These are phyloP conservation scores for Diorhabda carinulata DNA, from an alignment of 1,140 invertebrate species.

Conservation along the genomic window DNA sequence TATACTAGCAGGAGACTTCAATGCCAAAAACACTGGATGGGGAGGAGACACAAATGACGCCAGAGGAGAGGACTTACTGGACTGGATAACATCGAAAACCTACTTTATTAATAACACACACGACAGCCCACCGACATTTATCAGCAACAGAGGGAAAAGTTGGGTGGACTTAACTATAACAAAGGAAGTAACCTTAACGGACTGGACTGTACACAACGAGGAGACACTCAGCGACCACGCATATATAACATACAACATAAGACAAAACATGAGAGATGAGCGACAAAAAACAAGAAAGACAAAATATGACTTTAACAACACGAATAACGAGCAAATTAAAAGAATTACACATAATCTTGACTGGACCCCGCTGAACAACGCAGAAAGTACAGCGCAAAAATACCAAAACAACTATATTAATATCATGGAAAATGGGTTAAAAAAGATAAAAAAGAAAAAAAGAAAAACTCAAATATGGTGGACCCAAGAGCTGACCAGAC, in stretches of 20 bases:
- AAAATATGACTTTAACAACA: too few relatives aligned
- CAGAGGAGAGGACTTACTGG: background rate
- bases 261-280: too few relatives aligned
- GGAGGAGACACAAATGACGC: background rate
- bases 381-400: background rate
- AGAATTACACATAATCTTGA: background rate
- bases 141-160: too few relatives aligned
- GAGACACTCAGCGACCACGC: too few relatives aligned
- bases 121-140: too few relatives aligned
- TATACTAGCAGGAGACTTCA: slow-evolving; percentile 6
- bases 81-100: slow-evolving; percentile 3
- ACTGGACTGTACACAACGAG: too few relatives aligned
- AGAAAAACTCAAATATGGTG: background rate
- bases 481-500: background rate
- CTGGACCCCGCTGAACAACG: background rate
- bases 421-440: background rate
- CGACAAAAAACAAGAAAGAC: too few relatives aligned
- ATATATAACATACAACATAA: too few relatives aligned
- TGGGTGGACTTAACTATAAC: too few relatives aligned
- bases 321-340: background rate
- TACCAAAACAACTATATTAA: background rate
- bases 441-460: background rate
- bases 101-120: background rate
- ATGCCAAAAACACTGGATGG: slow-evolving; percentile 6
- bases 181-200: too few relatives aligned